These are phyloP conservation scores for Morus bassanus DNA, from an alignment of 2,797 vertebrate species.

Conservation along the genomic window DNA sequence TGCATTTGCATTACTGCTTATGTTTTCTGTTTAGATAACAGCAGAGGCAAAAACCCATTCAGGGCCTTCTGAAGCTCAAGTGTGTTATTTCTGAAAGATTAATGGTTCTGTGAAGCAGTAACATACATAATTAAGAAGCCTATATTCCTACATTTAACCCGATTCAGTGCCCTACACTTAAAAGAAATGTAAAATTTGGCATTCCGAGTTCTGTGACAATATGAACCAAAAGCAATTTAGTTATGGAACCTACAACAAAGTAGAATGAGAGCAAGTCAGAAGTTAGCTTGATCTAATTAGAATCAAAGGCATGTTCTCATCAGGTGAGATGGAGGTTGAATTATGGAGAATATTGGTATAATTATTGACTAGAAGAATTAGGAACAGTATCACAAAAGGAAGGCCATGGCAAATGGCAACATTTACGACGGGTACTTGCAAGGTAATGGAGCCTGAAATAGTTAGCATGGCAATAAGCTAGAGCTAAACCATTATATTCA, in stretches of 20 bases:
- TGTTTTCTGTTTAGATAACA: background rate
- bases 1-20: background rate
- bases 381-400: background rate
- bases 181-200: background rate
- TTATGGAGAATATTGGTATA: background rate
- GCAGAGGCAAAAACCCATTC: background rate
- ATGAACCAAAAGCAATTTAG: background rate
- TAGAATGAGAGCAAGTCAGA: background rate
- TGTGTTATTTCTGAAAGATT: constrained; percentile 8
- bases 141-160: background rate
- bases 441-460: constrained; percentile 21
- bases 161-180: background rate
- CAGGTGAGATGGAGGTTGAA: background rate
- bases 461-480: constrained; percentile 13
- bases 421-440: background rate
- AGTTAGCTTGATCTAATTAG: background rate
- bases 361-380: background rate
- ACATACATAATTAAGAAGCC: background rate
- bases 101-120: background rate
- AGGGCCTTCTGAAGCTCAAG: background rate
- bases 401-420: background rate
- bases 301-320: background rate
- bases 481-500: background rate
- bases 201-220: background rate
- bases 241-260: background rate